A percentile compares a stretch with the other conserved stretches of the same genome.
Evolutionary conservation across 2,797 vertebrate genomes (phyloP).

Genomic region (Pangasius djambal): DNA sequence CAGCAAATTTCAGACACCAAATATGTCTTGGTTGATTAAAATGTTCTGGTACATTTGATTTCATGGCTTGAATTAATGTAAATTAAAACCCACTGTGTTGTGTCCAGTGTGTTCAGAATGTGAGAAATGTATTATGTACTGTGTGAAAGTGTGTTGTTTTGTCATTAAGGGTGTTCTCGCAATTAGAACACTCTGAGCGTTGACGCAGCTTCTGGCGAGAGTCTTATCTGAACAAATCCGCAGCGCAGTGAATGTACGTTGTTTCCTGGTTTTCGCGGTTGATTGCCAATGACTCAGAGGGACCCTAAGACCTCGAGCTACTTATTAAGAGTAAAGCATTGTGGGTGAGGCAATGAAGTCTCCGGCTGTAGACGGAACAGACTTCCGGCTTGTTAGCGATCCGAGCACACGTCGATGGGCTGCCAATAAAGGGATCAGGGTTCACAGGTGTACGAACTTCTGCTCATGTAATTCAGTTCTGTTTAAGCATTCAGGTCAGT

Average conservation of each 20-base stretch:
- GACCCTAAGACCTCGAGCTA: slow-evolving; percentile 56
- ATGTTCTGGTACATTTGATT: not conserved
- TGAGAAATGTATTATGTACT: not conserved
- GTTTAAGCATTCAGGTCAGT: slow-evolving; percentile 14
- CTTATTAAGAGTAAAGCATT: slow-evolving; percentile 60
- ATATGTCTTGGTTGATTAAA: not conserved
- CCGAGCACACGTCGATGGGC: not conserved
- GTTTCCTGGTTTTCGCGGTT: slow-evolving; percentile 71
- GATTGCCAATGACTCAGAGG: slow-evolving; percentile 66
- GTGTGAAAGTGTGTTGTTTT: slow-evolving; percentile 22
- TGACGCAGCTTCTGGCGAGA: slow-evolving; percentile 8
- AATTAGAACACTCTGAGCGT: slow-evolving; percentile 14
- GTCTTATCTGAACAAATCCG: slow-evolving; percentile 61
- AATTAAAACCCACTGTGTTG: not conserved
- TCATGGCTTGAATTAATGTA: not conserved
- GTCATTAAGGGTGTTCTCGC: slow-evolving; percentile 33
- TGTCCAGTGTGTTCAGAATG: not conserved
- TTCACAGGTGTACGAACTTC: slow-evolving; percentile 17
- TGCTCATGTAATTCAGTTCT: not conserved
- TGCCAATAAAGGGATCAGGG: slow-evolving; percentile 31
- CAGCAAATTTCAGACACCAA: not conserved
- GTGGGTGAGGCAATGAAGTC: slow-evolving; percentile 41
- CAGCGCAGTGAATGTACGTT: slow-evolving; percentile 62
- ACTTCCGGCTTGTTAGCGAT: slow-evolving; percentile 22
- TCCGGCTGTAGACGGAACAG: slow-evolving; percentile 2